Conservation (phyloP, 2,113 vertebrate species). For the Tachycineta bicolor region DNA sequence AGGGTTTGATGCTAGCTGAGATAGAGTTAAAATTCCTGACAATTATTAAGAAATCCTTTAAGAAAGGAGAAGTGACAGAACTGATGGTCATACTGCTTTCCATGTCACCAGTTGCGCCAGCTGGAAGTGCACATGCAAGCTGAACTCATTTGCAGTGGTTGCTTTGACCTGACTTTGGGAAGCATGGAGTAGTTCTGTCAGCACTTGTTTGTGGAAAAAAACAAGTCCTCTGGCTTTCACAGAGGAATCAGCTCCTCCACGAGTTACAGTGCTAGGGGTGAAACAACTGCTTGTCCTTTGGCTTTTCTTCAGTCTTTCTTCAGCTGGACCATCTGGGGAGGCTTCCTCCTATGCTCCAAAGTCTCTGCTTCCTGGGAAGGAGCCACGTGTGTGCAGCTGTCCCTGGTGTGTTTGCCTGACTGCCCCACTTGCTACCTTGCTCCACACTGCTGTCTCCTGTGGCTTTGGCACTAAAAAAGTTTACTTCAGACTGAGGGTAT, state of each 20-base stretch:
- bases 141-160: neutral
- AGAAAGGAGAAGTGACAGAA: neutral
- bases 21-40: neutral
- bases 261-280: neutral
- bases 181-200: neutral
- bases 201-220: neutral
- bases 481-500: conserved; percentile 74
- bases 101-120: neutral
- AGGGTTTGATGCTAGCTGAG: neutral
- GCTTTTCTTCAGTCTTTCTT: neutral
- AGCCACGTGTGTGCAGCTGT: neutral
- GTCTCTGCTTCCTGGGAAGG: neutral
- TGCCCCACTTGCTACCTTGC: neutral
- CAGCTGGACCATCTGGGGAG: neutral
- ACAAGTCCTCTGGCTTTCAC: neutral
- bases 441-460: neutral
- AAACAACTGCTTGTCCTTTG: neutral
- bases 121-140: neutral
- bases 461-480: conserved; percentile 59
- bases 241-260: neutral
- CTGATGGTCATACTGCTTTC: neutral
- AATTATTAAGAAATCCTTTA: neutral
- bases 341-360: neutral
- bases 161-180: neutral
- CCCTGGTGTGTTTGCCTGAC: neutral